Conservation (phyloP, 2,888 invertebrate species). For the Tipula vernalis region DNA sequence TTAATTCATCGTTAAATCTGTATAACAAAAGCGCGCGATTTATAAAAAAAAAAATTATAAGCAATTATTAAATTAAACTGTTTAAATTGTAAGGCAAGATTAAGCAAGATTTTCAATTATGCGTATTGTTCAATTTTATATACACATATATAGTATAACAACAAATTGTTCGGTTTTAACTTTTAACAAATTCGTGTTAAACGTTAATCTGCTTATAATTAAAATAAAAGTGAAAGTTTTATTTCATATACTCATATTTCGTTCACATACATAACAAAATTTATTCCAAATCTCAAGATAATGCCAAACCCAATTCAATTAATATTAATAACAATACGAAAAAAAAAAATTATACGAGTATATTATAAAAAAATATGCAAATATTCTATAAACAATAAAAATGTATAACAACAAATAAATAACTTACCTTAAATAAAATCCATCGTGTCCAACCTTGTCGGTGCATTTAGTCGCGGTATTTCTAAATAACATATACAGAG, state of each 20-base stretch:
- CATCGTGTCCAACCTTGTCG: not conserved
- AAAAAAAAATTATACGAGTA: not conserved
- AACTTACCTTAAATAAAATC: not conserved
- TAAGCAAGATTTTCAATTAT: not conserved
- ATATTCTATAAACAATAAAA: not conserved
- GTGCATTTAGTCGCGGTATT: not conserved
- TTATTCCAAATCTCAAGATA: not conserved
- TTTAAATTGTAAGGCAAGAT: not conserved
- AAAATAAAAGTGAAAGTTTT: not conserved
- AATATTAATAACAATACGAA: not conserved
- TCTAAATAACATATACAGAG: not conserved
- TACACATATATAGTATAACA: too few species aligned
- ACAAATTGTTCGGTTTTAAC: not conserved
- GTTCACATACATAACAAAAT: not conserved
- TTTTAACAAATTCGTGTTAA: not conserved
- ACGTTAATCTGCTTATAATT: not conserved
- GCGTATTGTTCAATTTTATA: not conserved
- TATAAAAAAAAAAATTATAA: too few species aligned
- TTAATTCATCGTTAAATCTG: not conserved
- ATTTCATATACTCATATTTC: not conserved
- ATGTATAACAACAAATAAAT: not conserved
- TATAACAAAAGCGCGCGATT: not conserved
- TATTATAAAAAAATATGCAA: not conserved
- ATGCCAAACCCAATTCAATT: not conserved
- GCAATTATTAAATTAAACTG: not conserved